phyloP scores from a whole-genome alignment of 2,797 vertebrate genomes.

The Bovichtus variegatus region DNA sequence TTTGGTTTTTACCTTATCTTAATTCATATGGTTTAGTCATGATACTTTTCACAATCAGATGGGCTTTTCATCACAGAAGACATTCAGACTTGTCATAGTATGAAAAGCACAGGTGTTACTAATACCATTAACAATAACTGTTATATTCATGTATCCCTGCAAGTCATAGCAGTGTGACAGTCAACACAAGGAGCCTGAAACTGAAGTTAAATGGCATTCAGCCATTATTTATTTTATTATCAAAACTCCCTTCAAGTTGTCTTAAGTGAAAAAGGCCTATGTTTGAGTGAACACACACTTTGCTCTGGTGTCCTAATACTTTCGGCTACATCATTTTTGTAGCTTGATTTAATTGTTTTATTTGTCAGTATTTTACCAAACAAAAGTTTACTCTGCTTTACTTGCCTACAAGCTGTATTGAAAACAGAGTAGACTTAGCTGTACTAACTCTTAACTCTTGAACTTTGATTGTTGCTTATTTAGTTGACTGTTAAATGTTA shows the following conservation, averaged over 20 bases:
- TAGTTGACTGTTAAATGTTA: background rate
- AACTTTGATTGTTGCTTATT: background rate
- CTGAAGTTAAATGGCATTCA: background rate
- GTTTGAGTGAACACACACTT: background rate
- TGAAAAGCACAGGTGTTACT: background rate
- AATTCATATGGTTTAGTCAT: background rate
- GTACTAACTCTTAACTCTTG: background rate
- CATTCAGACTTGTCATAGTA: background rate
- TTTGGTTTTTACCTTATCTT: background rate
- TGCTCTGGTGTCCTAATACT: background rate
- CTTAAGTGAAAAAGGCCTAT: background rate
- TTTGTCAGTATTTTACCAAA: background rate
- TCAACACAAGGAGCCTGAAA: background rate
- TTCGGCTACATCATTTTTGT: background rate
- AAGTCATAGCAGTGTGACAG: background rate
- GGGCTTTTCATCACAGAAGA: constrained; percentile 5
- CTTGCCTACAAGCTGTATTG: background rate
- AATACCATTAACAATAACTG: background rate
- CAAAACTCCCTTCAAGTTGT: background rate
- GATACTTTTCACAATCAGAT: constrained; percentile 7
- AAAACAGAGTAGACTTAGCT: background rate
- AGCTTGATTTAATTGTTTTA: background rate
- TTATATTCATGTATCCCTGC: background rate
- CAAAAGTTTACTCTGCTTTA: background rate
- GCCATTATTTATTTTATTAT: background rate